These are phyloP conservation scores for Hippolais icterina DNA, from an alignment of 2,113 vertebrate species.

Conservation along the genomic window DNA sequence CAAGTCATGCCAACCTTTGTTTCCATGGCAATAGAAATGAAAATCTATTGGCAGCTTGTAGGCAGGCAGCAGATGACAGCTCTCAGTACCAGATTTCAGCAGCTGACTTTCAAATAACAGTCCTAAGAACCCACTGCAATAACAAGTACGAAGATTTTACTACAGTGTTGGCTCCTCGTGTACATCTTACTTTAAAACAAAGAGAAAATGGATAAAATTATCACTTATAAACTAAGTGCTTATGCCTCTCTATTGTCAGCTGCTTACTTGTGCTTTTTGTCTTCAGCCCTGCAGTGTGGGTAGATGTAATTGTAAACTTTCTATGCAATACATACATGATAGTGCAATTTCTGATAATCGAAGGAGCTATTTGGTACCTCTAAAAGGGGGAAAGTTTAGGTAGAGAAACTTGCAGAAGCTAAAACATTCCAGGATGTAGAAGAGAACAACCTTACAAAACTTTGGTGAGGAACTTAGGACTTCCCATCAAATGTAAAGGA, in stretches of 20 bases:
- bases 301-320: neutral
- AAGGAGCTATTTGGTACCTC: neutral
- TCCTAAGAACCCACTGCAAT: neutral
- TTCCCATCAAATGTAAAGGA: neutral
- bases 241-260: neutral
- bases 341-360: neutral
- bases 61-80: slow-evolving; percentile 59
- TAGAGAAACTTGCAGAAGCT: neutral
- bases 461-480: neutral
- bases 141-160: neutral
- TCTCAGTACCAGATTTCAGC: slow-evolving; percentile 41
- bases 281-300: neutral
- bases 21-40: slow-evolving; percentile 37
- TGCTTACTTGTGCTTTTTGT: neutral
- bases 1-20: neutral
- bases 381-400: neutral
- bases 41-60: slow-evolving; percentile 12
- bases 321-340: neutral
- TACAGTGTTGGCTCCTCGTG: neutral
- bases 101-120: slow-evolving; percentile 25
- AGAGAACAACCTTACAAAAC: neutral
- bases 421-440: neutral
- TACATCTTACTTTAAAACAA: neutral
- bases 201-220: neutral
- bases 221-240: neutral